A percentile compares a stretch with the other conserved stretches of the same genome.
Evolutionary conservation across 64 coral and sea anemone species (phyloP).

Genomic region (Pocillopora damicornis): DNA sequence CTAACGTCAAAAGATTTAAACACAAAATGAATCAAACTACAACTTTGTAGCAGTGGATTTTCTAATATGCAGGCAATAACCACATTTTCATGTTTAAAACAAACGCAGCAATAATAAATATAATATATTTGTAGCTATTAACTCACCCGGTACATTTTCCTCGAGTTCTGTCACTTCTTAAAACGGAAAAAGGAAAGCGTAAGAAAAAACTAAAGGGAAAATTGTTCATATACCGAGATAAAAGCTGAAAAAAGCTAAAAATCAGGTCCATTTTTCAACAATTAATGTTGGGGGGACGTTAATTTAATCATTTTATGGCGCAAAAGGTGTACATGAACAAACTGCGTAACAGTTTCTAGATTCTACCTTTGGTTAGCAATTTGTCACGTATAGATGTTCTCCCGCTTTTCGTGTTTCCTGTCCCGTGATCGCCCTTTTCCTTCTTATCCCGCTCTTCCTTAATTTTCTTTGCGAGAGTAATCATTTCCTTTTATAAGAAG

Average conservation of each 20-base stretch:
- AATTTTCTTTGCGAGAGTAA: conserved; percentile 97
- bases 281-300: not conserved
- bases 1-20: too few species aligned
- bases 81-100: too few species aligned
- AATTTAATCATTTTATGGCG: not conserved
- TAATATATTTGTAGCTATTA: not conserved
- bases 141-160: conserved; percentile 84
- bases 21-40: too few species aligned
- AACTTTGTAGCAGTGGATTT: too few species aligned
- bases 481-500: conserved; percentile 59
- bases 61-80: too few species aligned
- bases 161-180: conserved; percentile 93
- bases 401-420: conserved; percentile 36
- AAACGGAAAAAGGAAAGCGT: conserved; percentile 27
- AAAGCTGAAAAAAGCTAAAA: not conserved
- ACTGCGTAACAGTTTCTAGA: not conserved
- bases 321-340: not conserved
- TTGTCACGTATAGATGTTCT: conserved; percentile 83
- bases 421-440: conserved; percentile 51
- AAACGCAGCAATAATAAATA: not conserved
- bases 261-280: not conserved
- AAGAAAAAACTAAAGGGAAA: not conserved
- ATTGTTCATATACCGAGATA: not conserved
- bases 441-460: conserved; percentile 93
- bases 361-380: conserved; percentile 82